A percentile compares a stretch with the other conserved stretches of the same genome.
Conservation (phyloP, 2,797 vertebrate species). For the Mus spretus region DNA sequence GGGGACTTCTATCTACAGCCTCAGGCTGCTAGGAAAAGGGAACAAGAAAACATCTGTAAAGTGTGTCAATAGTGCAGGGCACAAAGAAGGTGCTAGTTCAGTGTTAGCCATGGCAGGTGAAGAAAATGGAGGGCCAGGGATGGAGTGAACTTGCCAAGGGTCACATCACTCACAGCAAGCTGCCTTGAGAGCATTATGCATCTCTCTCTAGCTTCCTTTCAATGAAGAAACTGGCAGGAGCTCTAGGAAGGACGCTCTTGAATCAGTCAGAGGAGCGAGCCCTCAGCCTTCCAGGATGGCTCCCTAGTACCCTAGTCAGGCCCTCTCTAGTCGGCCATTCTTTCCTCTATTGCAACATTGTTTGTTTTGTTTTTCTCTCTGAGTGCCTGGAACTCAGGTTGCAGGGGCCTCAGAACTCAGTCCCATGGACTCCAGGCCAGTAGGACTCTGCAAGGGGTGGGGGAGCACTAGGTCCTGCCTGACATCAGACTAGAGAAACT, state of each 20-base stretch:
- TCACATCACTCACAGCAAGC: conserved; percentile 3
- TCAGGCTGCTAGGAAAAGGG: neutral
- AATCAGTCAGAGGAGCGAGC: neutral
- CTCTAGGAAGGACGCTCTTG: conserved; percentile 34
- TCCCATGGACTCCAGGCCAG: conserved; percentile 49
- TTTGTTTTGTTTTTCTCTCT: neutral
- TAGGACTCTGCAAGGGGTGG: conserved; percentile 34
- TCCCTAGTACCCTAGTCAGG: neutral
- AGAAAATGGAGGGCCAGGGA: neutral
- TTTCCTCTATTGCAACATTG: neutral
- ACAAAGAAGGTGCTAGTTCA: neutral
- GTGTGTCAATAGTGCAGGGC: neutral
- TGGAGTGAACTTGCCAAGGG: conserved; percentile 7
- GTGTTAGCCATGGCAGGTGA: neutral
- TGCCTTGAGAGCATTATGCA: neutral
- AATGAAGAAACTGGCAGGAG: neutral
- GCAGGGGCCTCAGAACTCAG: neutral
- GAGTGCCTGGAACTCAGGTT: neutral
- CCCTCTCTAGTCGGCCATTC: neutral
- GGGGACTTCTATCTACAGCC: neutral
- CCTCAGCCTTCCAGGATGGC: neutral
- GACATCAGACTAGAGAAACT: conserved; percentile 88
- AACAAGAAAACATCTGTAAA: neutral
- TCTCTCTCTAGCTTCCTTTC: neutral
- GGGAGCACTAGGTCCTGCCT: conserved; percentile 84